These are phyloP conservation scores for Sebastes oblongus DNA, from an alignment of 2,797 vertebrate genomes.

Conservation along the genomic window DNA sequence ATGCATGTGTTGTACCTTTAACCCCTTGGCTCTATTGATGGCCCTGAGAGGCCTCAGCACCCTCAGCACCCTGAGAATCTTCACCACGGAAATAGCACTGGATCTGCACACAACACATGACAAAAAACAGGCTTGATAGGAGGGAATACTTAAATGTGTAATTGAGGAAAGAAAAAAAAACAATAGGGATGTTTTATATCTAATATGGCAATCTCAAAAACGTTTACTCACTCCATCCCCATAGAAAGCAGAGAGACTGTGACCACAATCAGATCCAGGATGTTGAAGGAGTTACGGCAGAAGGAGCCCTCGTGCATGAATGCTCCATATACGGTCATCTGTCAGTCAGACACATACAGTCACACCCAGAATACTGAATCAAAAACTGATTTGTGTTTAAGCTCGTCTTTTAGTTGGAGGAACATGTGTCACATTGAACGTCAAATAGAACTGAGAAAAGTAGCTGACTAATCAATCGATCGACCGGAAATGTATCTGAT, in stretches of 20 bases:
- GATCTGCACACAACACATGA: conserved; percentile 81
- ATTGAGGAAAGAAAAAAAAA: background rate
- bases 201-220: background rate
- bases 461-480: too few relatives aligned
- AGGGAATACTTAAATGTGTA: background rate
- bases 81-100: conserved; percentile 97
- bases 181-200: background rate
- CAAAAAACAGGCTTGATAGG: background rate
- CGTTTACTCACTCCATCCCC: conserved; percentile 90
- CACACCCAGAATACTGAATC: background rate
- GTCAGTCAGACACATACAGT: conserved; percentile 40
- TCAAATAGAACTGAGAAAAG: background rate
- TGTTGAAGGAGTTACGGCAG: conserved; percentile 98
- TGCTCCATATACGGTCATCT: conserved; percentile 97
- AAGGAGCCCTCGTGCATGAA: conserved; percentile 98
- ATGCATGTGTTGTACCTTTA: conserved; percentile 85
- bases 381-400: background rate
- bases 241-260: conserved; percentile 95
- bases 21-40: conserved; percentile 96
- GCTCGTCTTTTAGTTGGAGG: background rate
- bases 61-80: conserved; percentile 97
- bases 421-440: background rate
- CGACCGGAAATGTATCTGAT: too few relatives aligned
- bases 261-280: conserved; percentile 96
- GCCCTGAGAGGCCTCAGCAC: conserved; percentile 95